phyloP scores from a whole-genome alignment of 30 jellyfish, hydroid and myxozoan species.

The Aurelia sp. region DNA sequence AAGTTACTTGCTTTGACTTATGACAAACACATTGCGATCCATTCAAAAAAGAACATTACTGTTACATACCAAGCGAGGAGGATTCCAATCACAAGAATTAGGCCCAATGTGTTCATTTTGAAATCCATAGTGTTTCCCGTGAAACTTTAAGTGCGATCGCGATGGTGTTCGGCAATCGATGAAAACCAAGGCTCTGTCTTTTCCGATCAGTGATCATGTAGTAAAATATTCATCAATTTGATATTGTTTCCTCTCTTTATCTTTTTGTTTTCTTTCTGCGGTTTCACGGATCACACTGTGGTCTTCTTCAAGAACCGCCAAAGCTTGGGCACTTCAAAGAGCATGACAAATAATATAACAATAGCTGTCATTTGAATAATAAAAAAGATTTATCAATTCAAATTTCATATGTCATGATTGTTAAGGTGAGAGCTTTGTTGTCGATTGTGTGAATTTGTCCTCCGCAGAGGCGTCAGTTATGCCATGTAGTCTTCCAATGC shows the following conservation, averaged over 20 bases:
- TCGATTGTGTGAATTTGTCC: too few species aligned
- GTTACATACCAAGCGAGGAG: slow-evolving; percentile 2
- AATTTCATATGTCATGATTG: too few species aligned
- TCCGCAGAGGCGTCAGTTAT: too few species aligned
- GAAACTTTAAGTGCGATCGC: background rate
- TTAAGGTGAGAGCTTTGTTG: too few species aligned
- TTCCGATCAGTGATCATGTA: slow-evolving; percentile 15
- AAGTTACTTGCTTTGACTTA: too few species aligned
- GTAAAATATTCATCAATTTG: slow-evolving; percentile 18
- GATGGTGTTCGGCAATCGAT: background rate
- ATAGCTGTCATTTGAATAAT: too few species aligned
- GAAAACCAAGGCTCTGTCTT: background rate
- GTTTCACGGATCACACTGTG: slow-evolving; percentile 26
- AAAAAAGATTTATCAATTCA: too few species aligned
- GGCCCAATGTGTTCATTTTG: slow-evolving; percentile 2
- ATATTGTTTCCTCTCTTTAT: slow-evolving; percentile 12
- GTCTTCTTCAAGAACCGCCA: slow-evolving; percentile 14
- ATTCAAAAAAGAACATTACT: background rate
- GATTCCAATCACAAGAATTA: slow-evolving; percentile 1
- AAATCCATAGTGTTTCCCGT: background rate
- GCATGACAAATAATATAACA: too few species aligned
- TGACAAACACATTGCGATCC: too few species aligned
- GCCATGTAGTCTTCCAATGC: too few species aligned
- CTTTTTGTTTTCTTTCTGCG: slow-evolving; percentile 56
- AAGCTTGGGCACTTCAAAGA: too few species aligned